Evolutionary conservation across 2,888 invertebrate genomes (phyloP), one percentile per base, ranked within the genome.

Genomic region (Deilephila elpenor): DNA sequence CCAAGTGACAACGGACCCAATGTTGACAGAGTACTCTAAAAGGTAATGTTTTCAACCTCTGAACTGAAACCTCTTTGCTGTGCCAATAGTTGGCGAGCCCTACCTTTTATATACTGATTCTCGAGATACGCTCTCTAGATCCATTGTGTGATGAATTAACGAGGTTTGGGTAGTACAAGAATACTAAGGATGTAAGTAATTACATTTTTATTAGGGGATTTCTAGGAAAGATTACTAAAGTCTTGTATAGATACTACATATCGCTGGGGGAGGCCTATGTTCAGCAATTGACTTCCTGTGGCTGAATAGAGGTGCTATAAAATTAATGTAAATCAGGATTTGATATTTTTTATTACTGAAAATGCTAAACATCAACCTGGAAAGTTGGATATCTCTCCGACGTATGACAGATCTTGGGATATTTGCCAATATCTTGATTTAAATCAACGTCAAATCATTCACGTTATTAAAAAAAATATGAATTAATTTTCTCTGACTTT

Each of bases 61-160:
- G 85, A 83, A 78, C 83, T 84, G 80, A 85, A 86, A 87, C 82
- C 80, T 79, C 86, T 89, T 88, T 83, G 85, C 83, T 88, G 82
- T 81, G 78, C 84, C 86, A 87, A 90, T 83, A 88, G 85, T 84
- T 83, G 77, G 77, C 59, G 75, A 78, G 73, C 75, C 75, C 75
- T 78, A 78, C 71, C 61, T 75, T 71, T 32, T 37, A 34, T 56
- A 62, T 29, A 51, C 29, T 25, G 25, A n/a, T 34, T 44, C 44
- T 61, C 34, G 51, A 62, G 25, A 67, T 67, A 67, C 67, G 67
- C 67, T 29, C 67, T 67, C 51, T 17, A 67, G 44, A 25, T 25
- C 14, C 25, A 44, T 44, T 64, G 64, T 44, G 20, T 11, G 37
- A n/a, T 19, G 34, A 34, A 25, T 67, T 51, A 67, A 67, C 67